Base-by-base conservation (phyloP, 2,888 invertebrate genomes). In the Archaeoteleia sp. region DNA sequence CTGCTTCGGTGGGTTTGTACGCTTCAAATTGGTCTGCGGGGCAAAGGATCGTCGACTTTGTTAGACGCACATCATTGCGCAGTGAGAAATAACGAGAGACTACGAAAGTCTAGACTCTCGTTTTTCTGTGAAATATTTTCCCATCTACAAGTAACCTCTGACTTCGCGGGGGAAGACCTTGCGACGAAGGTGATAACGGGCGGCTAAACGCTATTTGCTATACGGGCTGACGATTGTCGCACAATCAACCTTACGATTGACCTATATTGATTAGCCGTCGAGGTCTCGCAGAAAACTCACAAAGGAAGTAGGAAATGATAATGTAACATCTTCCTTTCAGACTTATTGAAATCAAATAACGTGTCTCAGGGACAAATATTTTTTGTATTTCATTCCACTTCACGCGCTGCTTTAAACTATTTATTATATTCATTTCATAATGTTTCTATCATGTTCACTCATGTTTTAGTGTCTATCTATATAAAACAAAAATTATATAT, bases 141-240 rank as follows among this genome's bases (percentile, higher is more conserved):
- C 12, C 74, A 74, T n/a, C n/a, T n/a, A n/a, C n/a, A n/a, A n/a
- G n/a, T n/a, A n/a, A n/a, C n/a, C n/a, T n/a, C n/a, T n/a, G n/a
- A n/a, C n/a, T n/a, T n/a, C n/a, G n/a, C n/a, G 75, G 76, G 70
- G 45, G 46, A 72, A 70, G 76, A 74, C 83, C 83, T 83, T 82
- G 83, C 58, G 55, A 55, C 70, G 78, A 82, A 83, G 82, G 82
- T 80, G 77, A 82, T 78, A 76, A 51, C 67, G 62, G 46, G 15
- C 54, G 49, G n/a, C 66, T 75, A 69, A 63, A 61, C 58, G 69
- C 66, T 67, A 35, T 43, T 27, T 57, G 63, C 70, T 74, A 84
- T 84, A 82, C 79, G 84, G 84, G 84, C 73, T 76, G 73, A 68
- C 74, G 79, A 82, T 82, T 81, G 78, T 67, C 74, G 72, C 54